A percentile compares a stretch with the other conserved stretches of the same genome.
Evolutionary conservation across 2,113 vertebrate genomes (phyloP).

Genomic region (Perognathus longimembris): DNA sequence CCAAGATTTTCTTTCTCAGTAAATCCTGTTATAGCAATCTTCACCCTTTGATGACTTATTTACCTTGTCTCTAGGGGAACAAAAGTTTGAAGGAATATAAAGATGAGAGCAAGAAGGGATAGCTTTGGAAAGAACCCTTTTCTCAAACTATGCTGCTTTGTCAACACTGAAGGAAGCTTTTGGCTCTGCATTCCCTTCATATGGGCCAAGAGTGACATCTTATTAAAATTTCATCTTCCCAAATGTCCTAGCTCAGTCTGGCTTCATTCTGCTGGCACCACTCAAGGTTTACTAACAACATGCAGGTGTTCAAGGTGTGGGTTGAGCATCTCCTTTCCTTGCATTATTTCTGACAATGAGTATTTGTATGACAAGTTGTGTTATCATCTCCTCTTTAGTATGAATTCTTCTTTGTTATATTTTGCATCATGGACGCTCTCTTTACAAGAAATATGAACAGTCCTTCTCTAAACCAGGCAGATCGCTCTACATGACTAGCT

Average conservation of each 20-base stretch:
- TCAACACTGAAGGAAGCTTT: constrained; percentile 28
- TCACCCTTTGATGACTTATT: constrained; percentile 6
- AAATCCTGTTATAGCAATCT: not conserved
- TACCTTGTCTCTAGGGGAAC: constrained; percentile 40
- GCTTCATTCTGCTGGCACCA: constrained; percentile 70
- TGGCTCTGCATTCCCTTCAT: constrained; percentile 50
- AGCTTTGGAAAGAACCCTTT: constrained; percentile 25
- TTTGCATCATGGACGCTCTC: not conserved
- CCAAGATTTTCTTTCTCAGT: not conserved
- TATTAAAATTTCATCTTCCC: constrained; percentile 69
- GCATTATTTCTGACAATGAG: not conserved
- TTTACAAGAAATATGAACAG: not conserved
- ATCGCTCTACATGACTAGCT: not conserved
- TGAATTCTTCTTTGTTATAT: constrained; percentile 26
- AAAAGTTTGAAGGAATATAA: constrained; percentile 45
- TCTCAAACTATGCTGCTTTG: constrained; percentile 39
- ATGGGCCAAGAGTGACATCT: constrained; percentile 64
- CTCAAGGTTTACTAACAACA: constrained; percentile 75
- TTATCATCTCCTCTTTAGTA: not conserved
- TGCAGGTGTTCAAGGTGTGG: constrained; percentile 82
- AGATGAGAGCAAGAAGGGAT: constrained; percentile 16
- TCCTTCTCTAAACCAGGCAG: not conserved
- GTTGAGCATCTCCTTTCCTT: not conserved
- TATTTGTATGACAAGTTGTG: constrained; percentile 23
- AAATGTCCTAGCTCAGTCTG: constrained; percentile 56